Conservation (phyloP, 2,797 vertebrate genomes). For the Pangasius sanitwongsei region DNA sequence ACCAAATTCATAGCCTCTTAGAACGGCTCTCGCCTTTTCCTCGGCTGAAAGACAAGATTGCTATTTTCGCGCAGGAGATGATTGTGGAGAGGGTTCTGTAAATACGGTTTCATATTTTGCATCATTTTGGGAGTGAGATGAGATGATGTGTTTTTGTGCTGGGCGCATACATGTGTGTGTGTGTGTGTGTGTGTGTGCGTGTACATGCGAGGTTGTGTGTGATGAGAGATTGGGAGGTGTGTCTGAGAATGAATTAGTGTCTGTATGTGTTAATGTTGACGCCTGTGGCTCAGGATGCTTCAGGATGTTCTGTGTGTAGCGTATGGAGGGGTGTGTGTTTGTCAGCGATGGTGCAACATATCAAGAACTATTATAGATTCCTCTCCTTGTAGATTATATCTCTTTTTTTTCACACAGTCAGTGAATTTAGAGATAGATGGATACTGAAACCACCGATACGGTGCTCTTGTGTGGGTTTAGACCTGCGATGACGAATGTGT, state of each 20-base stretch:
- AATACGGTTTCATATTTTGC: slow-evolving; percentile 57
- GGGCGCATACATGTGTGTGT: background rate
- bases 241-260: slow-evolving; percentile 53
- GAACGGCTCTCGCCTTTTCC: slow-evolving; percentile 94
- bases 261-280: slow-evolving; percentile 51
- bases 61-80: slow-evolving; percentile 83
- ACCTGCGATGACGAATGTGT: slow-evolving; percentile 22
- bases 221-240: slow-evolving; percentile 55
- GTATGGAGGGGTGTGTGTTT: slow-evolving; percentile 19
- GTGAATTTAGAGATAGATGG: slow-evolving; percentile 3
- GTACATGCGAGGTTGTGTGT: slow-evolving; percentile 29
- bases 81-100: slow-evolving; percentile 68
- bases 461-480: slow-evolving; percentile 13
- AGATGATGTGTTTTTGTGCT: slow-evolving; percentile 51
- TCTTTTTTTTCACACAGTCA: background rate
- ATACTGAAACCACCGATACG: background rate
- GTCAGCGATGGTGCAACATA: slow-evolving; percentile 45
- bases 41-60: slow-evolving; percentile 96
- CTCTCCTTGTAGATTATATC: background rate
- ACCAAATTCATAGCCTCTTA: slow-evolving; percentile 99
- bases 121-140: slow-evolving; percentile 54
- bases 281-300: slow-evolving; percentile 43
- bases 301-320: slow-evolving; percentile 21
- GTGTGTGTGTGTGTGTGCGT: slow-evolving; percentile 16
- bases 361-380: slow-evolving; percentile 7